These are phyloP conservation scores for Polyploca ridens DNA, from an alignment of 2,888 invertebrate genomes.

Conservation along the genomic window DNA sequence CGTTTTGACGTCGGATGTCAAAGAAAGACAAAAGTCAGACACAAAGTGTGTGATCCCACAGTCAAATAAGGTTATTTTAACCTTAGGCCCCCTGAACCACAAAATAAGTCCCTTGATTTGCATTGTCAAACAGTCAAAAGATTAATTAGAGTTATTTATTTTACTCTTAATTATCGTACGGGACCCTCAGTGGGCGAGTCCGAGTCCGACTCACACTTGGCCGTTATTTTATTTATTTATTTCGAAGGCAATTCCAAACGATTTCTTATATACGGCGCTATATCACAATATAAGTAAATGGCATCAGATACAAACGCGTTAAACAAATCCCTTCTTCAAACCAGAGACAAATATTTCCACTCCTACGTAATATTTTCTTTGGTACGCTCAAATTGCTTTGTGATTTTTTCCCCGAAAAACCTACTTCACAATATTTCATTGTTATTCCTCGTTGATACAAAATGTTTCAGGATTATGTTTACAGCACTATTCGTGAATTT, in stretches of 20 bases:
- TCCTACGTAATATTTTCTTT: background rate
- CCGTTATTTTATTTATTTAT: background rate
- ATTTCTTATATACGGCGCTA: background rate
- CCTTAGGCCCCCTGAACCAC: no score
- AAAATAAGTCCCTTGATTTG: no score
- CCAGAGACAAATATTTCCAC: slow-evolving; percentile 1
- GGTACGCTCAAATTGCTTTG: slow-evolving; percentile 1
- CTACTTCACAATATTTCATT: background rate
- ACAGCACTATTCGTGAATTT: no score
- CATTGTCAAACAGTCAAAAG: no score
- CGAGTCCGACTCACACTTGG: no score
- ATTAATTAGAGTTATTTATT: no score
- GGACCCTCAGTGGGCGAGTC: no score
- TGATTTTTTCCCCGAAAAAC: background rate
- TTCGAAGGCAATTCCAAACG: background rate
- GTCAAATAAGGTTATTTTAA: no score
- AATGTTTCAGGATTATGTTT: background rate
- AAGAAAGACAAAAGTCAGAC: no score
- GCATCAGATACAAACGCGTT: background rate
- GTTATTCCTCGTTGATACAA: background rate
- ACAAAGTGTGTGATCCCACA: no score
- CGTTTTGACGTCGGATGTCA: no score
- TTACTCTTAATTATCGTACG: background rate
- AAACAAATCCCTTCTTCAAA: background rate
- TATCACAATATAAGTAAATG: background rate